Conservation (phyloP, 2,113 vertebrate genomes). For the Gymnobelideus leadbeateri region DNA sequence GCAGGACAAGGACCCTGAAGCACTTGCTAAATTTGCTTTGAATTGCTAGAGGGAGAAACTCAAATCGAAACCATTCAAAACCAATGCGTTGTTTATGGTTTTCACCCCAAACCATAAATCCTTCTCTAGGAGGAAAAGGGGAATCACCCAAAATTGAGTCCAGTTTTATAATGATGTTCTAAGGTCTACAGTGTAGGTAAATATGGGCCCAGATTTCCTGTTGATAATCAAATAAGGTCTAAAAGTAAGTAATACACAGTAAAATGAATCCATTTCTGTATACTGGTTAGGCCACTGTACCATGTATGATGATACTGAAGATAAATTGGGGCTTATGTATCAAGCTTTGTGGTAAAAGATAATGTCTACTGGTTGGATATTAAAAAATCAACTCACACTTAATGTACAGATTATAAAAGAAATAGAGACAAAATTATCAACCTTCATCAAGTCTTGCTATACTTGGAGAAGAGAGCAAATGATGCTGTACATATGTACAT, state of each 20-base stretch:
- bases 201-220: conserved; percentile 2
- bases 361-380: neutral
- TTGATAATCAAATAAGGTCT: neutral
- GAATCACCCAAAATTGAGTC: conserved; percentile 72
- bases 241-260: neutral
- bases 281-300: neutral
- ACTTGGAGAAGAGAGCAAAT: neutral
- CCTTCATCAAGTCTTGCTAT: neutral
- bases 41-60: conserved; percentile 68
- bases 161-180: conserved; percentile 35
- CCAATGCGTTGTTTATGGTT: conserved; percentile 80
- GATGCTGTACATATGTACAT: neutral
- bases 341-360: neutral
- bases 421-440: neutral
- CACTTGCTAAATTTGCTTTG: conserved; percentile 40
- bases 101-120: conserved; percentile 80
- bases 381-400: neutral
- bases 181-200: neutral
- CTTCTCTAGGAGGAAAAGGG: conserved; percentile 69
- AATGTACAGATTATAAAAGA: neutral
- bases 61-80: conserved; percentile 80
- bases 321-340: neutral
- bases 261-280: neutral
- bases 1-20: neutral
- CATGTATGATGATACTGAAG: neutral